Evolutionary conservation across 2,113 vertebrate species (phyloP).

Genomic region (Oncorhynchus tshawytscha): DNA sequence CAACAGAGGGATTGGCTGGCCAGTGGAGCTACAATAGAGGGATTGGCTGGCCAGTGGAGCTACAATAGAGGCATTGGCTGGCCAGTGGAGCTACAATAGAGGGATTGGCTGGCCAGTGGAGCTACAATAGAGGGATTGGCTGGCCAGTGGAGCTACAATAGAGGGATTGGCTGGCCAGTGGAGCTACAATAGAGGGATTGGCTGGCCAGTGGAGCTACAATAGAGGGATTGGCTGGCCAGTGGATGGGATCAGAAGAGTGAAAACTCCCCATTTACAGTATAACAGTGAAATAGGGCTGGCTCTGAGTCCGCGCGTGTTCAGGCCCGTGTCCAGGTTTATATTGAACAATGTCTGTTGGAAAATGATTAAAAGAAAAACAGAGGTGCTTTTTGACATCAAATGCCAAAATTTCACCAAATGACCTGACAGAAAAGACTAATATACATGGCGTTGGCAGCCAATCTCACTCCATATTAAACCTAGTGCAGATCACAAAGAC

Average conservation of each 20-base stretch:
- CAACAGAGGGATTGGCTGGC: too few species aligned
- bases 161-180: too few species aligned
- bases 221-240: slow-evolving; percentile 22
- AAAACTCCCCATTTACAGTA: slow-evolving; percentile 58
- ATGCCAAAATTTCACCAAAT: slow-evolving; percentile 32
- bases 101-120: too few species aligned
- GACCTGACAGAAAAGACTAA: slow-evolving; percentile 45
- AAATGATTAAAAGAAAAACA: background rate
- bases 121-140: too few species aligned
- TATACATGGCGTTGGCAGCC: slow-evolving; percentile 40
- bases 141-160: too few species aligned
- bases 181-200: too few species aligned
- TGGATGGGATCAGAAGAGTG: slow-evolving; percentile 36
- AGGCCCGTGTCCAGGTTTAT: background rate
- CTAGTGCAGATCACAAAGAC: slow-evolving; percentile 51
- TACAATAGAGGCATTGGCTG: too few species aligned
- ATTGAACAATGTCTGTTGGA: slow-evolving; percentile 7
- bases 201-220: slow-evolving; percentile 18
- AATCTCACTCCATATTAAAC: slow-evolving; percentile 52
- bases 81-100: too few species aligned
- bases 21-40: too few species aligned
- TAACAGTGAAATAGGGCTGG: slow-evolving; percentile 32
- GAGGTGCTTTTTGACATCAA: too few species aligned
- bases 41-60: too few species aligned
- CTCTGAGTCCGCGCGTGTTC: background rate